Evolutionary conservation across 2,113 vertebrate species (phyloP).

Genomic region (Todiramphus chloris): DNA sequence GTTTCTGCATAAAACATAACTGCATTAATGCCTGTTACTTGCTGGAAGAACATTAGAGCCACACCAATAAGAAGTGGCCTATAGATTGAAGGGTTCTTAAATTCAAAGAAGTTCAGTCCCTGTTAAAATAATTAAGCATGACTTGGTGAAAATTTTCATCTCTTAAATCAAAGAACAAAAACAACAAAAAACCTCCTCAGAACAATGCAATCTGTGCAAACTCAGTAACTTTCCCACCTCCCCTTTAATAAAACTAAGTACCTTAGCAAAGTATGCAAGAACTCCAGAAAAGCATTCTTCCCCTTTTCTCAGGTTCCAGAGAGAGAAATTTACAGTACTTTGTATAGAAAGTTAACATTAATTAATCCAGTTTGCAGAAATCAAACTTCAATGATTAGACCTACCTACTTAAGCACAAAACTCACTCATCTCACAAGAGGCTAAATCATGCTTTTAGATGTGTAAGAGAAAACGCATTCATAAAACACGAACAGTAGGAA

Average conservation of each 20-base stretch:
- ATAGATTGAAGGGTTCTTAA: slow-evolving; percentile 82
- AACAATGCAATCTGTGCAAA: background rate
- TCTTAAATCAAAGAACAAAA: background rate
- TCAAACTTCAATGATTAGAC: background rate
- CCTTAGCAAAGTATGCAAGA: background rate
- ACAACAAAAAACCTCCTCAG: background rate
- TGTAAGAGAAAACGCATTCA: background rate
- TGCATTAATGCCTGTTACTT: slow-evolving; percentile 91
- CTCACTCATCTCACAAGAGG: background rate
- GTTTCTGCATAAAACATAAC: slow-evolving; percentile 94
- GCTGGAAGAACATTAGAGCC: slow-evolving; percentile 92
- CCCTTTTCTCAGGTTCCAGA: background rate
- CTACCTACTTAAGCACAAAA: background rate
- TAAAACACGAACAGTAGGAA: background rate
- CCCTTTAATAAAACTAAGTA: background rate
- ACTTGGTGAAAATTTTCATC: background rate
- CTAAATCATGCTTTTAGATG: background rate
- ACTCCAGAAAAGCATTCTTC: background rate
- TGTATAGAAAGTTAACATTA: background rate
- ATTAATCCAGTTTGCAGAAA: background rate
- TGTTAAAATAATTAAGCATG: slow-evolving; percentile 31
- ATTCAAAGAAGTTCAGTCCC: slow-evolving; percentile 75
- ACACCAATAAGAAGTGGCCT: slow-evolving; percentile 87
- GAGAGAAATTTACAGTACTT: background rate
- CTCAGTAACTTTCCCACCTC: background rate